These are phyloP conservation scores for Corythaixoides concolor DNA, from an alignment of 2,113 vertebrate species.

Conservation along the genomic window DNA sequence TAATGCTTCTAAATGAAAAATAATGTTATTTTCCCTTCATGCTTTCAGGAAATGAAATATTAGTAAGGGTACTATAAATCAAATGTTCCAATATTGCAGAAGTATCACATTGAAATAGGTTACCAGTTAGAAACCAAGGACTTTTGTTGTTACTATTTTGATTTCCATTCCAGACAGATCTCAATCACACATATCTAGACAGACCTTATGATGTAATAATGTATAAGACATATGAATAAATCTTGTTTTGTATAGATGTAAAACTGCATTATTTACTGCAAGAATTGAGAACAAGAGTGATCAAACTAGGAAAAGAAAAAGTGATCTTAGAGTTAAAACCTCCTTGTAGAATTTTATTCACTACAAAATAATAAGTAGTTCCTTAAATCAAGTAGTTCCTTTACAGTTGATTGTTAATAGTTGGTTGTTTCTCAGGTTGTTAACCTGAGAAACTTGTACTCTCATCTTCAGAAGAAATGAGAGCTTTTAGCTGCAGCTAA, in stretches of 20 bases:
- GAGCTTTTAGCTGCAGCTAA: not conserved
- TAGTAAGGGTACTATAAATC: not conserved
- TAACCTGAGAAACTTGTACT: not conserved
- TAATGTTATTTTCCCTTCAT: not conserved
- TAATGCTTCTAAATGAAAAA: not conserved
- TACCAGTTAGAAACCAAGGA: not conserved
- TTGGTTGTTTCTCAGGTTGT: no score
- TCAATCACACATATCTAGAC: not conserved
- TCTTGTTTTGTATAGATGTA: not conserved
- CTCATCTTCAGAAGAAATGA: not conserved
- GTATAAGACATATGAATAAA: not conserved
- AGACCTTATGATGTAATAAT: not conserved
- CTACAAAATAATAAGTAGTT: not conserved
- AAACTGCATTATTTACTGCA: not conserved
- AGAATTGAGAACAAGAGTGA: not conserved
- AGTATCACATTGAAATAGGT: not conserved
- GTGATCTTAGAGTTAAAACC: not conserved
- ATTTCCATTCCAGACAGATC: not conserved
- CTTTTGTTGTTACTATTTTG: not conserved
- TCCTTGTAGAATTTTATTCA: not conserved
- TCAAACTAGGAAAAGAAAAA: not conserved
- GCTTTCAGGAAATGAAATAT: not conserved
- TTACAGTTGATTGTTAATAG: not conserved
- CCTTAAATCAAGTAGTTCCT: not conserved
- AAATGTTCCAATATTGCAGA: not conserved